phyloP scores from a whole-genome alignment of 2,113 vertebrate species.

The Laticauda laticaudata region DNA sequence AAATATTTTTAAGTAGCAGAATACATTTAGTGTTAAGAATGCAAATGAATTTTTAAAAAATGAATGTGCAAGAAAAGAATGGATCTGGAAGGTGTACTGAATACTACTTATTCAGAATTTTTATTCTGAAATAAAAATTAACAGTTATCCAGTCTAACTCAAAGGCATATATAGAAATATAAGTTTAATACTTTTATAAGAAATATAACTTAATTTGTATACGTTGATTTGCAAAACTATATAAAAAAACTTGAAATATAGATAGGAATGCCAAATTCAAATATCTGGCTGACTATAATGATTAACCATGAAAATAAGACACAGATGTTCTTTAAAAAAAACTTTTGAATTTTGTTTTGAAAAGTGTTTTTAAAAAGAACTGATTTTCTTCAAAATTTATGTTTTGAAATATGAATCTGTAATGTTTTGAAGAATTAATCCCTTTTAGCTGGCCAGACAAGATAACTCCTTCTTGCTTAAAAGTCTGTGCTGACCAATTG shows the following conservation, averaged over 20 bases:
- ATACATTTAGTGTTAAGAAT: neutral
- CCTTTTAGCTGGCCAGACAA: neutral
- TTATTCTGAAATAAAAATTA: neutral
- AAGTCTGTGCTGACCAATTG: too few species aligned
- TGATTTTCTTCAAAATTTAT: conserved; percentile 2
- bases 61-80: neutral
- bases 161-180: neutral
- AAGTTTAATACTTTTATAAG: neutral
- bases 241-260: neutral
- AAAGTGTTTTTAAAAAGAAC: conserved; percentile 1
- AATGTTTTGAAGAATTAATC: neutral
- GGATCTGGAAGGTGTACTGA: neutral
- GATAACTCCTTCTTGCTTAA: too few species aligned
- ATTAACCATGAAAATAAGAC: neutral
- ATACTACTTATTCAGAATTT: neutral
- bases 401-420: neutral
- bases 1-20: neutral
- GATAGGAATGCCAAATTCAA: neutral
- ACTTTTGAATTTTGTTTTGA: neutral
- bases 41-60: neutral
- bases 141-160: neutral
- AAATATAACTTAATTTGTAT: neutral
- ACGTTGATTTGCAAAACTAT: neutral
- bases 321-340: neutral
- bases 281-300: neutral